Base-by-base conservation (phyloP, 1,140 invertebrate species). In the Marisa cornuarietis region DNA sequence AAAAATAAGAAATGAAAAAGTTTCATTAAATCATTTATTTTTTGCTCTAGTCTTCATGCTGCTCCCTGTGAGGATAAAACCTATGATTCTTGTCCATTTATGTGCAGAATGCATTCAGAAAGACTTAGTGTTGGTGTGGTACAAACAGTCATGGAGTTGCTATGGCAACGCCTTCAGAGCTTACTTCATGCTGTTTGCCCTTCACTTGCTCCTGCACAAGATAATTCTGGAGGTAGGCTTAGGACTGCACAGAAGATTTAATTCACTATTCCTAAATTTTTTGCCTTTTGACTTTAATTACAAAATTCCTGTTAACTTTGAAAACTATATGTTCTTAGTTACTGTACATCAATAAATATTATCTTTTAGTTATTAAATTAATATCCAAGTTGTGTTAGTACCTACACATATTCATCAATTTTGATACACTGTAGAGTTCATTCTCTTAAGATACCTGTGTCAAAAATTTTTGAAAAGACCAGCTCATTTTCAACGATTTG, bases 31-130 rank as follows among this genome's bases (percentile, higher is more conserved):
- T n/a, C n/a, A 18, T 75, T 11, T 58, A 66, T 62, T 42, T 73
- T 42, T 75, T 52, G 81, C 77, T 83, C 77, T 2, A 42, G 31
- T 42, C 31, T 42, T 42, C 31, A 2, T 42, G 31, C 31, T 42
- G 54, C 54, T 18, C 16, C 16, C 11, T 58, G 54, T 58, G 8
- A 58, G 16, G 54, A 58, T 58, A 58, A 58, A 58, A 18, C 31
- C 31, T 42, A 6, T 58, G 54, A 58, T 58, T 18, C 8, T 31
- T 72, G 24, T 42, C 31, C 24, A n/a, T 42, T 62, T 82, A 72
- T 80, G 71, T 87, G 87, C 84, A 92, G 92, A 71, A 90, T 92
- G 24, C 91, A 92, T 90, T 90, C 92, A 8, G 90, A 92, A 61
- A 88, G 91, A 81, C 83, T 94, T 73, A 91, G 92, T 52, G 76